phyloP scores from a whole-genome alignment of 2,888 invertebrate species.

The Spilarctia lutea region DNA sequence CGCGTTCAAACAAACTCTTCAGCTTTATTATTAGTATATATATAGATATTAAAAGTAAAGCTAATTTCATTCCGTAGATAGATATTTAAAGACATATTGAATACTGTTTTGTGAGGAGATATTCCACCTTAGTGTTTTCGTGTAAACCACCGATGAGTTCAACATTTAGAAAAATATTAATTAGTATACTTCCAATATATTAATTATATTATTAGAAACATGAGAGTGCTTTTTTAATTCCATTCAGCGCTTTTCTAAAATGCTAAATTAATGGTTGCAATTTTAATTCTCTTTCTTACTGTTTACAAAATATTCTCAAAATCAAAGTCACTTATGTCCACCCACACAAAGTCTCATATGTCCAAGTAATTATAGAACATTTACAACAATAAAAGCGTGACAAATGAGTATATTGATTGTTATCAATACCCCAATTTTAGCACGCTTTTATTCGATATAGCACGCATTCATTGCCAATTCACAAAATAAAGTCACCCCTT shows the following conservation, averaged over 20 bases:
- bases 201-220: neutral
- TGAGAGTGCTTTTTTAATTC: neutral
- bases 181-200: no score
- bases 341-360: neutral
- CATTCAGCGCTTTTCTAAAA: neutral
- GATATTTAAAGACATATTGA: no score
- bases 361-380: neutral
- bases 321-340: neutral
- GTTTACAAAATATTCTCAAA: neutral
- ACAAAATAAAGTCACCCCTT: conserved; percentile 25
- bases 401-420: no score
- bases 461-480: conserved; percentile 18
- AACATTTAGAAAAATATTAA: neutral
- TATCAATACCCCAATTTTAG: conserved; percentile 7
- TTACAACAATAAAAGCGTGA: neutral
- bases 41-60: neutral
- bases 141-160: fast-evolving
- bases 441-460: neutral
- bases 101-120: no score
- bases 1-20: no score
- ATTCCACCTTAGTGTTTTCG: neutral
- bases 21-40: no score
- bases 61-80: no score
- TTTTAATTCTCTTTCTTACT: neutral
- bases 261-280: neutral